Evolutionary conservation across 2,797 vertebrate genomes (phyloP).

Genomic region (Acanthornis magna): DNA sequence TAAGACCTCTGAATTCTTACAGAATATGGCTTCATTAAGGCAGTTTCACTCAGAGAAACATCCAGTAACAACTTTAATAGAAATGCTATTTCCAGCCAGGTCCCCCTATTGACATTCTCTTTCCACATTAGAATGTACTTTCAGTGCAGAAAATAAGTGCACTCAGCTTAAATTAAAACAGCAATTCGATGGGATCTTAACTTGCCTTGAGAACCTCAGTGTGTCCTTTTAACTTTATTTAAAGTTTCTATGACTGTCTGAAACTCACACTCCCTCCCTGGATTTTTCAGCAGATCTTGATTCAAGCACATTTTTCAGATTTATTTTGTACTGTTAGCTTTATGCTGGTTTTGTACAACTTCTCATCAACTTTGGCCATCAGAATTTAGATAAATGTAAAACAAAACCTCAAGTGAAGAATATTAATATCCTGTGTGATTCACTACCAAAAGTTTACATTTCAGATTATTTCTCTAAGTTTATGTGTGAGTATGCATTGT

Average conservation of each 20-base stretch:
- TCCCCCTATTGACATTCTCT: neutral
- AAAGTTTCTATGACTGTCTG: neutral
- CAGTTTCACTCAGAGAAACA: neutral
- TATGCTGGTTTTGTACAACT: accelerated
- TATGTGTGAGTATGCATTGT: neutral
- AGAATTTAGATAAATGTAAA: neutral
- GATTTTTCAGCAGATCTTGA: neutral
- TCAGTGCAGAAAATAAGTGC: neutral
- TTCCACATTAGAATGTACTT: neutral
- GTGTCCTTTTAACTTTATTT: neutral
- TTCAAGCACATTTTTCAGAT: neutral
- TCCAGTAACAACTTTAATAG: neutral
- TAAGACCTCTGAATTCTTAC: neutral
- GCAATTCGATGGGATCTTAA: neutral
- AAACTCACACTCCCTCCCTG: neutral
- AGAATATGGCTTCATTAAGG: neutral
- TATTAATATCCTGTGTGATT: neutral
- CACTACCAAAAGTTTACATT: neutral
- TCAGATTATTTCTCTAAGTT: neutral
- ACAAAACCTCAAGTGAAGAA: neutral
- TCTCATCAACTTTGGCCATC: neutral
- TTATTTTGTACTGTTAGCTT: neutral
- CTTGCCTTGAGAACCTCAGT: neutral
- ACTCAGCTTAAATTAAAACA: neutral
- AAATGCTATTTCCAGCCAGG: neutral